phyloP scores from a whole-genome alignment of 1,140 invertebrate genomes.

The Hycleus phaleratus region DNA sequence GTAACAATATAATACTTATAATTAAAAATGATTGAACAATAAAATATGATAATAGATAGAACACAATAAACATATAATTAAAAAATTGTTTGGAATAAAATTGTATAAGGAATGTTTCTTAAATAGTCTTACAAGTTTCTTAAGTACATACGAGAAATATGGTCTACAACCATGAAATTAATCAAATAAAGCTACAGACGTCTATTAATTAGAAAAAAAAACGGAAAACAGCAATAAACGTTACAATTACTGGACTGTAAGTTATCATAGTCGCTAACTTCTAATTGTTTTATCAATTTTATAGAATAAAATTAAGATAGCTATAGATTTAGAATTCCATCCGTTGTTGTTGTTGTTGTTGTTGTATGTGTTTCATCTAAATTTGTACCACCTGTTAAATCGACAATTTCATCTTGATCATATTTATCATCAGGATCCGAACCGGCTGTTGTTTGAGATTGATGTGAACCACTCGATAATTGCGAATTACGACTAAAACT shows the following conservation, averaged over 20 bases:
- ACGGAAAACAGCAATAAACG: too few relatives aligned
- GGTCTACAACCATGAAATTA: too few relatives aligned
- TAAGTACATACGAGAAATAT: constrained; percentile 5
- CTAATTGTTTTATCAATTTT: too few relatives aligned
- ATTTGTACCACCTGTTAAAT: constrained; percentile 54
- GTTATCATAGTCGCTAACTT: too few relatives aligned
- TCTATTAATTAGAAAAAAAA: too few relatives aligned
- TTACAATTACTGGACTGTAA: too few relatives aligned
- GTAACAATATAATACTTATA: constrained; percentile 11
- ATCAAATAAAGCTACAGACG: too few relatives aligned
- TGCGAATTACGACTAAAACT: constrained; percentile 72
- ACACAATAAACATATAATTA: constrained; percentile 4
- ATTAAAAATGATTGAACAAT: constrained; percentile 3
- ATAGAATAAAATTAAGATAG: too few relatives aligned
- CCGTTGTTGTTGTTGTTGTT: too few relatives aligned
- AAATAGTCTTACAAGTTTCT: constrained; percentile 7
- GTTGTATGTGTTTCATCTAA: constrained; percentile 37
- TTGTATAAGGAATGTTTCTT: constrained; percentile 6
- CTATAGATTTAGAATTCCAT: too few relatives aligned
- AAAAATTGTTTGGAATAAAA: constrained; percentile 10
- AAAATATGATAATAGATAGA: constrained; percentile 10
- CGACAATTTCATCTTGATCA: constrained; percentile 59
- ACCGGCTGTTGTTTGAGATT: constrained; percentile 57
- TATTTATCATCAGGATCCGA: constrained; percentile 53
- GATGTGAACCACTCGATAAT: constrained; percentile 64